phyloP scores from a whole-genome alignment of 2,888 invertebrate genomes.

The Ormia ochracea region DNA sequence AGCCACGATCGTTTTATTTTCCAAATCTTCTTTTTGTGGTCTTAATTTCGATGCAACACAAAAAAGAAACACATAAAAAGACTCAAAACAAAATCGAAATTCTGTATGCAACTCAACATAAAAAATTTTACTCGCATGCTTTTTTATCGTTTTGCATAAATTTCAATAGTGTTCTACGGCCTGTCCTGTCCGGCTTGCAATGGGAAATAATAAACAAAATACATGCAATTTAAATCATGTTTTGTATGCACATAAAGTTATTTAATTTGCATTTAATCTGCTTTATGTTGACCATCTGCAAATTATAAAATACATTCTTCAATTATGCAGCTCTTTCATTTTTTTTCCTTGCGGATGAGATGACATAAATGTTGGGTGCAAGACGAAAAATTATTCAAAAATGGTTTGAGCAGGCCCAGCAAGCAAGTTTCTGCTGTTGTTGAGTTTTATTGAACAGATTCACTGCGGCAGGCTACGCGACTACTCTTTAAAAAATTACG shows the following conservation, averaged over 20 bases:
- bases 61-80: not conserved
- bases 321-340: not conserved
- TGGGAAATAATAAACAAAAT: constrained; percentile 35
- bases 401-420: too few relatives aligned
- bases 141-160: constrained; percentile 1
- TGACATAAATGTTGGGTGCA: not conserved
- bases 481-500: too few relatives aligned
- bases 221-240: constrained; percentile 32
- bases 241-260: constrained; percentile 55
- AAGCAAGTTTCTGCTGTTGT: too few relatives aligned
- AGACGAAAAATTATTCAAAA: not conserved
- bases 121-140: constrained; percentile 32
- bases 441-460: too few relatives aligned
- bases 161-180: constrained; percentile 8
- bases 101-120: constrained; percentile 37
- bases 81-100: not conserved
- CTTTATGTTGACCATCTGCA: constrained; percentile 51
- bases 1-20: not conserved
- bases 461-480: too few relatives aligned
- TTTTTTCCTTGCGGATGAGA: not conserved
- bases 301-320: constrained; percentile 40
- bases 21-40: not conserved
- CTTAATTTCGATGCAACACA: constrained; percentile 17
- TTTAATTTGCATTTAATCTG: constrained; percentile 60
- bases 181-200: not conserved